Conservation (phyloP, 2,113 vertebrate genomes). For the Campylomormyrus tamandua region DNA sequence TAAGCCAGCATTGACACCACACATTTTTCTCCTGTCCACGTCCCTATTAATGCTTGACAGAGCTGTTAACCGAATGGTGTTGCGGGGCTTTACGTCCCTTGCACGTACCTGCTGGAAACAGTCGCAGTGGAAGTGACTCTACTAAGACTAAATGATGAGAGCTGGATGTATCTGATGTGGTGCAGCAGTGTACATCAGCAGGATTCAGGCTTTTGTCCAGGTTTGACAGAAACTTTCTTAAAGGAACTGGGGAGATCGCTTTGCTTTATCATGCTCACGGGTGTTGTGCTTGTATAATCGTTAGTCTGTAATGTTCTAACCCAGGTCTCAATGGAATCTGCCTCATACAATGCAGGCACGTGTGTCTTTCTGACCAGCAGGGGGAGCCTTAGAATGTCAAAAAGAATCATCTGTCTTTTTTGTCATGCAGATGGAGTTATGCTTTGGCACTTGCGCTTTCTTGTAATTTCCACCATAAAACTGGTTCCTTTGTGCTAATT, state of each 20-base stretch:
- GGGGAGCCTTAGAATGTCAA: constrained; percentile 32
- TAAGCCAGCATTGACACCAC: not conserved
- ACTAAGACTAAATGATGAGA: not conserved
- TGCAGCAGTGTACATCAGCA: not conserved
- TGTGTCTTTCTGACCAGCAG: constrained; percentile 29
- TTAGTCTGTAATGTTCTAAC: not conserved
- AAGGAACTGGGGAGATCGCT: not conserved
- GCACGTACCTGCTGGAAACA: not conserved
- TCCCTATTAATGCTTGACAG: not conserved
- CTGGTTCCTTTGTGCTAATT: not conserved
- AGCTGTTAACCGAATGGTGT: not conserved
- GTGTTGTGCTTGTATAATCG: not conserved
- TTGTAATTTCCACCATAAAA: not conserved
- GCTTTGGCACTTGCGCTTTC: not conserved
- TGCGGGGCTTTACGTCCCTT: not conserved
- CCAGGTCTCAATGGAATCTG: not conserved
- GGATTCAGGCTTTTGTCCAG: not conserved
- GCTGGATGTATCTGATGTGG: not conserved
- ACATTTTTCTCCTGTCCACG: not conserved
- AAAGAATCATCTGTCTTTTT: not conserved
- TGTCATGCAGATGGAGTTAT: not conserved
- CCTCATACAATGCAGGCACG: not conserved
- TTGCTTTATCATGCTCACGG: not conserved
- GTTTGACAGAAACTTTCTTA: not conserved
- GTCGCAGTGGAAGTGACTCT: not conserved